phyloP scores from a whole-genome alignment of 2,888 invertebrate species.

The Listrodromus nycthemerus region DNA sequence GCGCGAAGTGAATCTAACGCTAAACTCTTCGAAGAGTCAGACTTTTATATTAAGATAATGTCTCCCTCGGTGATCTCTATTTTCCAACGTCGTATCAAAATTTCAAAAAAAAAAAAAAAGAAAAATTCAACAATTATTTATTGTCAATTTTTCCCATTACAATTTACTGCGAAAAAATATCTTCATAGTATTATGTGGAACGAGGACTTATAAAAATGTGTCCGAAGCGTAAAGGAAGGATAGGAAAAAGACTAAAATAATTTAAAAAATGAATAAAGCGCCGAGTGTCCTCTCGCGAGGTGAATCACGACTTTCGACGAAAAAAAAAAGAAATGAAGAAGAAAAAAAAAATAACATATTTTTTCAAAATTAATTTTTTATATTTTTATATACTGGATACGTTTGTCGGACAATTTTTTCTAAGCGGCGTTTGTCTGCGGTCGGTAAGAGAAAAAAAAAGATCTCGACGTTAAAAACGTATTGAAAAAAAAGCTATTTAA shows the following conservation, averaged over 20 bases:
- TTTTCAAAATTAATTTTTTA: slow-evolving; percentile 33
- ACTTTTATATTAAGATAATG: slow-evolving; percentile 25
- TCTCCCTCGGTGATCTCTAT: neutral
- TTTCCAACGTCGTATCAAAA: slow-evolving; percentile 33
- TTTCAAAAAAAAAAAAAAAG: slow-evolving; percentile 41
- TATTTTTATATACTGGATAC: slow-evolving; percentile 11
- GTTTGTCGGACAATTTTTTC: slow-evolving; percentile 49
- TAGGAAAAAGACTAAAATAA: slow-evolving; percentile 26
- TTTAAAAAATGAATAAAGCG: slow-evolving; percentile 58
- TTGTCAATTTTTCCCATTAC: slow-evolving; percentile 68
- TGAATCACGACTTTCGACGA: slow-evolving; percentile 31
- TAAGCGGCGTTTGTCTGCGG: slow-evolving; percentile 18
- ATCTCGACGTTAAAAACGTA: slow-evolving; percentile 60
- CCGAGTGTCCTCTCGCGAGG: slow-evolving; percentile 68
- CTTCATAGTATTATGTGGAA: slow-evolving; percentile 72
- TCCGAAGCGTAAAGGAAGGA: slow-evolving; percentile 24
- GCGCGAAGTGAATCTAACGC: slow-evolving; percentile 27
- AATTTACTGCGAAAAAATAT: slow-evolving; percentile 67
- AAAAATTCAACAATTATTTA: slow-evolving; percentile 67
- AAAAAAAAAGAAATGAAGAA: neutral
- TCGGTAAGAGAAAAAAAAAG: slow-evolving; percentile 40
- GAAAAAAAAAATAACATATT: neutral
- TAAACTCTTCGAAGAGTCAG: slow-evolving; percentile 36
- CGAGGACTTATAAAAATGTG: slow-evolving; percentile 45
- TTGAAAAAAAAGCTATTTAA: slow-evolving; percentile 45